phyloP scores from a whole-genome alignment of 2,888 invertebrate species.

The Malthinus seriepunctatus region DNA sequence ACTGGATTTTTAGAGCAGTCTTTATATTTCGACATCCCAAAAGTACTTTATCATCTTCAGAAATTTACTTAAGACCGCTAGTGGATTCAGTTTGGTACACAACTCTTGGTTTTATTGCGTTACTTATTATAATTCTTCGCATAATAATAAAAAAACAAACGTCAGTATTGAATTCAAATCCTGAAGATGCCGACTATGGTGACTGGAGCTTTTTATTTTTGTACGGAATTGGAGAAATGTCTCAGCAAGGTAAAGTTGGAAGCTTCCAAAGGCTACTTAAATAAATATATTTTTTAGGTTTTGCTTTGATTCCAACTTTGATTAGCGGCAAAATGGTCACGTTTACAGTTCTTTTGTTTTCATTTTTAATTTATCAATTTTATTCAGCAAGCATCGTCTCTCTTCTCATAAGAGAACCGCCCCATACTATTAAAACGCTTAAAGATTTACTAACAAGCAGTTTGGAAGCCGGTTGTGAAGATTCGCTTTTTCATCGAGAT shows the following conservation, averaged over 20 bases:
- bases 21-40: constrained; percentile 73
- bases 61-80: constrained; percentile 68
- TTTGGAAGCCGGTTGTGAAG: constrained; percentile 64
- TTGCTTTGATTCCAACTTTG: constrained; percentile 37
- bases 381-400: constrained; percentile 73
- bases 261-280: too few relatives aligned
- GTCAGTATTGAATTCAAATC: not conserved
- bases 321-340: constrained; percentile 42
- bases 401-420: constrained; percentile 63
- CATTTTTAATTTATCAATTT: constrained; percentile 67
- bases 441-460: constrained; percentile 62
- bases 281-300: constrained; percentile 31
- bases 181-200: not conserved
- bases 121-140: constrained; percentile 39
- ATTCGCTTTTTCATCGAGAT: constrained; percentile 65
- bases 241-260: constrained; percentile 45
- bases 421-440: constrained; percentile 63
- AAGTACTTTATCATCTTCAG: constrained; percentile 60
- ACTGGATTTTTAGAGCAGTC: constrained; percentile 61
- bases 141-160: constrained; percentile 31
- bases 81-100: constrained; percentile 62
- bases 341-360: constrained; percentile 54
- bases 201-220: constrained; percentile 12
- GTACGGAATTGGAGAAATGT: constrained; percentile 14
- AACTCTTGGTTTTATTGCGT: constrained; percentile 35